Percentiles rank a stretch among this genome's conserved stretches.
Conservation (phyloP, 2,797 vertebrate species). For the Somateria mollissima region DNA sequence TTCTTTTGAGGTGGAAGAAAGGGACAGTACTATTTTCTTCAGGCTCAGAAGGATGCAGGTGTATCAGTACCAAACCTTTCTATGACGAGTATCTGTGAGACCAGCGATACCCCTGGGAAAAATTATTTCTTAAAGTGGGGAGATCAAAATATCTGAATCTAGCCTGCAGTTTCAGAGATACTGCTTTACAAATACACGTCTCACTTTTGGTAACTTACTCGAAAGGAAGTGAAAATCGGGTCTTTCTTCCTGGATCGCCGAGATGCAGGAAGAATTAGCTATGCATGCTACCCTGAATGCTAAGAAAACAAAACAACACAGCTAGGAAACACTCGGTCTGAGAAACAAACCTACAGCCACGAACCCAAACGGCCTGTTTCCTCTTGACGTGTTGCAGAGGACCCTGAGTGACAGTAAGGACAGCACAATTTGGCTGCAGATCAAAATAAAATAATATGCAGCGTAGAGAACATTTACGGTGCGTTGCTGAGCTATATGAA, state of each 20-base stretch:
- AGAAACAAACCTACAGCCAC: slow-evolving; percentile 34
- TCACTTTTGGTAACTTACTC: background rate
- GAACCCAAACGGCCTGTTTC: slow-evolving; percentile 29
- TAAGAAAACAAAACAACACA: slow-evolving; percentile 53
- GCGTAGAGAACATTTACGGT: background rate
- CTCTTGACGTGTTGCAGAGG: slow-evolving; percentile 4
- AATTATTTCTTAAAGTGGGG: background rate
- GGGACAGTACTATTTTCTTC: background rate
- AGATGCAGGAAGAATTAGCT: slow-evolving; percentile 54
- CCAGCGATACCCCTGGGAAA: background rate
- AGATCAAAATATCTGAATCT: background rate
- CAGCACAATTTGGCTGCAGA: background rate
- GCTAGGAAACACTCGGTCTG: slow-evolving; percentile 21
- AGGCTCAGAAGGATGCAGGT: background rate
- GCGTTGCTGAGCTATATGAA: background rate
- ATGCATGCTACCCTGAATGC: slow-evolving; percentile 13
- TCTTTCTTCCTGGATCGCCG: slow-evolving; percentile 59
- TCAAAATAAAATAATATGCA: background rate
- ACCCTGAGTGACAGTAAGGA: background rate
- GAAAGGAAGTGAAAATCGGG: slow-evolving; percentile 41
- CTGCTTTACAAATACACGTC: background rate
- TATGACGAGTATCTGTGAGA: background rate
- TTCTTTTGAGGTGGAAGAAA: background rate
- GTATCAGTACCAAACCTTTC: background rate
- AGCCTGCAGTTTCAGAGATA: background rate